Conservation (phyloP, 2,797 vertebrate genomes). For the Peromyscus melanophrys region DNA sequence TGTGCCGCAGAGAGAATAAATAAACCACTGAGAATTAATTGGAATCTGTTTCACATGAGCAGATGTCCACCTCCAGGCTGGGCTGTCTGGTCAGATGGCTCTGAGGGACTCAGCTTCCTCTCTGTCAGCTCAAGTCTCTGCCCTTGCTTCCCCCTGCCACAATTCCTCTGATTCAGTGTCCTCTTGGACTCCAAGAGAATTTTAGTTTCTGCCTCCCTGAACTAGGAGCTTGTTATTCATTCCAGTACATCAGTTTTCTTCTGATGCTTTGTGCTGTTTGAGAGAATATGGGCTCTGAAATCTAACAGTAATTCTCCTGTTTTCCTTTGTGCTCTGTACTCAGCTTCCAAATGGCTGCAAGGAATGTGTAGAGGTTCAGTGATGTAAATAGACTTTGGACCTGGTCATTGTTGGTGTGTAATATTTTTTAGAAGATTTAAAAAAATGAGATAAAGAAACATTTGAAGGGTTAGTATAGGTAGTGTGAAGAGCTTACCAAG, state of each 20-base stretch:
- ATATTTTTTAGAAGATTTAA: neutral
- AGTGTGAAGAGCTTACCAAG: neutral
- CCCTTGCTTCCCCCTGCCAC: neutral
- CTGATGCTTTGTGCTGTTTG: neutral
- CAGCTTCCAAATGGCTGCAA: too few species aligned
- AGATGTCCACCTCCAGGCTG: neutral
- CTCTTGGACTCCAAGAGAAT: neutral
- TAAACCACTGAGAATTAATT: constrained; percentile 28
- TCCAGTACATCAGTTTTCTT: neutral
- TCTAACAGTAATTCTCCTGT: neutral
- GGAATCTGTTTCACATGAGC: neutral
- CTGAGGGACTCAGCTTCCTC: neutral
- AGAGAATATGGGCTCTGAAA: constrained; percentile 48
- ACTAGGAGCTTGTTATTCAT: neutral
- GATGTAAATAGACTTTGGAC: neutral
- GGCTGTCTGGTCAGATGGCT: neutral
- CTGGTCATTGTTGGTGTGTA: neutral
- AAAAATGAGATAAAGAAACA: neutral
- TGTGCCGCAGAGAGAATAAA: constrained; percentile 21
- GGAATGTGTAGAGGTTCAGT: too few species aligned
- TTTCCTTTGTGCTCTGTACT: neutral
- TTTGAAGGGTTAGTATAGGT: neutral
- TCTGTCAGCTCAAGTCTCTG: neutral
- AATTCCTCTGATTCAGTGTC: neutral
- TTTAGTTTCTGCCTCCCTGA: neutral